phyloP scores from a whole-genome alignment of 2,113 vertebrate species.

The Podarcis cretensis region DNA sequence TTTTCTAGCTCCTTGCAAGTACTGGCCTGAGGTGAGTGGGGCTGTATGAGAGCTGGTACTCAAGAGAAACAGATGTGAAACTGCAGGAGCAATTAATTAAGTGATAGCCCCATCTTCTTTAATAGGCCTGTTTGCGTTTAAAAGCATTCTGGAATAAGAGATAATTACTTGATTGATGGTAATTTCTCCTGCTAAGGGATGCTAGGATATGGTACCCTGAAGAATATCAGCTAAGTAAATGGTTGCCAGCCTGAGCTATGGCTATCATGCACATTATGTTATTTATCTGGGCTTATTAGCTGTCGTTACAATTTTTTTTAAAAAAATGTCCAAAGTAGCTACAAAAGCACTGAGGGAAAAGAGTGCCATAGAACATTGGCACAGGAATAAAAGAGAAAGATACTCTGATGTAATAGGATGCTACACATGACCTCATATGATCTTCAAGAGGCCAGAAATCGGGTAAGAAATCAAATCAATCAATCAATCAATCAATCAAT shows the following conservation, averaged over 20 bases:
- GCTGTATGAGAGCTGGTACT: constrained; percentile 11
- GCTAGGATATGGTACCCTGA: constrained; percentile 5
- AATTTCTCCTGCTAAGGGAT: not conserved
- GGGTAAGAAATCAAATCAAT: no score
- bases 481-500: no score
- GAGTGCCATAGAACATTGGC: not conserved
- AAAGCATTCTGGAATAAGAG: constrained; percentile 58
- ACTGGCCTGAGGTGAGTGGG: constrained; percentile 56
- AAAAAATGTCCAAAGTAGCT: not conserved
- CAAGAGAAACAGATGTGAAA: constrained; percentile 48
- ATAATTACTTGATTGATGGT: constrained; percentile 59
- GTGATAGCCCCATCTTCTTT: constrained; percentile 58
- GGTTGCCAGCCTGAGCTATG: not conserved
- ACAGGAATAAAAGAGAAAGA: not conserved
- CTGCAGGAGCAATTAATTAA: constrained; percentile 67
- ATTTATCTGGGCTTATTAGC: not conserved
- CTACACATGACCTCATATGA: not conserved
- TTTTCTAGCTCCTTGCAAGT: constrained; percentile 30
- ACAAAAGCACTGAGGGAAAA: not conserved
- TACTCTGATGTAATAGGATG: not conserved
- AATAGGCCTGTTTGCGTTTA: constrained; percentile 54
- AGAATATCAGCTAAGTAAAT: not conserved
- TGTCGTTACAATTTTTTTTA: not conserved
- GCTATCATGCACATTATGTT: not conserved
- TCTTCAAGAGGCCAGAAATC: no score